Evolutionary conservation across 2,113 vertebrate genomes (phyloP).

Genomic region (Lipotes vexillifer): DNA sequence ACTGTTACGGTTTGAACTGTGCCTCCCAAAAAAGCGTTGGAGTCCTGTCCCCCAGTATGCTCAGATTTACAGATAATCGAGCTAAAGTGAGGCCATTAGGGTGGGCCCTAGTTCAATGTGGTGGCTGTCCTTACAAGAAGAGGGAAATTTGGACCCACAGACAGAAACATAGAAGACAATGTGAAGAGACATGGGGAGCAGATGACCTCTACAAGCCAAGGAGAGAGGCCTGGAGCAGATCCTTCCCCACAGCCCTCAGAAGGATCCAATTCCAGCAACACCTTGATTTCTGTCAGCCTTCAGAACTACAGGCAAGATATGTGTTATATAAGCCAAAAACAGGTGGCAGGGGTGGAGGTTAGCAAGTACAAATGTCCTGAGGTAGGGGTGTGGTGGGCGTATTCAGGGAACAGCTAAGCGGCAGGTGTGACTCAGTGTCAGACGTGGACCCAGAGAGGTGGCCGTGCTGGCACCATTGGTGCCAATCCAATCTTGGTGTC

Average conservation of each 20-base stretch:
- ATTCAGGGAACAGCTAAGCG: not conserved
- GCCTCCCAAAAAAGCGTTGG: not conserved
- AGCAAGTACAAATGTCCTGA: not conserved
- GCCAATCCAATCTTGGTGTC: not conserved
- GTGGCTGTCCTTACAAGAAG: not conserved
- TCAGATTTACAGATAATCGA: not conserved
- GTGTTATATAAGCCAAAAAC: not conserved
- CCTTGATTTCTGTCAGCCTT: not conserved
- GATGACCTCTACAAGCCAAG: not conserved
- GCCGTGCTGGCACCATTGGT: not conserved
- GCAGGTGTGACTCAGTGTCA: not conserved
- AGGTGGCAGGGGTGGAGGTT: fast-evolving
- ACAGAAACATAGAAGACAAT: not conserved
- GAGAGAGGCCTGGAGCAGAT: not conserved
- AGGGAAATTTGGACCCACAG: not conserved
- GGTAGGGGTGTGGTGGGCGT: not conserved
- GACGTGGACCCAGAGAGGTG: not conserved
- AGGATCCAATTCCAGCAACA: not conserved
- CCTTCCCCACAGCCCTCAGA: not conserved
- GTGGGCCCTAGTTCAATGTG: not conserved
- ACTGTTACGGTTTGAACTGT: not conserved
- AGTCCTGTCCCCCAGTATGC: not conserved
- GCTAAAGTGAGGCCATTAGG: not conserved
- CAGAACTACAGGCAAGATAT: not conserved
- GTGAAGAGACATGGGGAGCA: not conserved